These are phyloP conservation scores for Apocrypta bakeri DNA, from an alignment of 1,140 invertebrate genomes.

Conservation along the genomic window DNA sequence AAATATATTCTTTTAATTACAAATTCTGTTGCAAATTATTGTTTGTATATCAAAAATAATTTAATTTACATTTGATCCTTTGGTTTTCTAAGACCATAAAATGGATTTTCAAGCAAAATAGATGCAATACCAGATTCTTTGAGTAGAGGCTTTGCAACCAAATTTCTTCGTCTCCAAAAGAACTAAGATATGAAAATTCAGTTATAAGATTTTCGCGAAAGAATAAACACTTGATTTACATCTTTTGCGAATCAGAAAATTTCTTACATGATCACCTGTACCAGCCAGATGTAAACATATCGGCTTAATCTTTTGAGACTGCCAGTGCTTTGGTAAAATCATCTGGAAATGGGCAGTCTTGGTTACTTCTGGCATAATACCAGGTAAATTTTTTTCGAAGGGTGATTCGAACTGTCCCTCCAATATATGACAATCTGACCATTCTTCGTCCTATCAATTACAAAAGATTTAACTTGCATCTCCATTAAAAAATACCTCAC, in stretches of 20 bases:
- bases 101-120: slow-evolving; percentile 97
- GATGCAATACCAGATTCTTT: slow-evolving; percentile 94
- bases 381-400: slow-evolving; percentile 86
- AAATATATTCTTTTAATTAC: slow-evolving; percentile 15
- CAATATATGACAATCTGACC: slow-evolving; percentile 84
- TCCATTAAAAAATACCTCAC: slow-evolving; percentile 23
- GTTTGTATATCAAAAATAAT: slow-evolving; percentile 6
- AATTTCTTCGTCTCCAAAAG: slow-evolving; percentile 91
- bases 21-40: not conserved
- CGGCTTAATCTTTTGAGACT: slow-evolving; percentile 81
- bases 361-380: slow-evolving; percentile 89
- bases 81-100: slow-evolving; percentile 95
- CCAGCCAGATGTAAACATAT: slow-evolving; percentile 96
- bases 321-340: slow-evolving; percentile 89
- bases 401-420: slow-evolving; percentile 94
- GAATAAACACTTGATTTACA: not conserved
- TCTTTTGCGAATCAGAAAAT: not conserved
- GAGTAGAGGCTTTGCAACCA: slow-evolving; percentile 93
- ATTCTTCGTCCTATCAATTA: slow-evolving; percentile 81
- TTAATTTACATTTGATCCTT: slow-evolving; percentile 88
- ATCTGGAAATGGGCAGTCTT: slow-evolving; percentile 90
- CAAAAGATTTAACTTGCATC: slow-evolving; percentile 4
- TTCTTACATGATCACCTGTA: slow-evolving; percentile 97
- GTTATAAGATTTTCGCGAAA: not conserved
- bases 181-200: slow-evolving; percentile 77